Conservation (phyloP, 1,140 invertebrate genomes). For the Caenorhabditis brenneri region DNA sequence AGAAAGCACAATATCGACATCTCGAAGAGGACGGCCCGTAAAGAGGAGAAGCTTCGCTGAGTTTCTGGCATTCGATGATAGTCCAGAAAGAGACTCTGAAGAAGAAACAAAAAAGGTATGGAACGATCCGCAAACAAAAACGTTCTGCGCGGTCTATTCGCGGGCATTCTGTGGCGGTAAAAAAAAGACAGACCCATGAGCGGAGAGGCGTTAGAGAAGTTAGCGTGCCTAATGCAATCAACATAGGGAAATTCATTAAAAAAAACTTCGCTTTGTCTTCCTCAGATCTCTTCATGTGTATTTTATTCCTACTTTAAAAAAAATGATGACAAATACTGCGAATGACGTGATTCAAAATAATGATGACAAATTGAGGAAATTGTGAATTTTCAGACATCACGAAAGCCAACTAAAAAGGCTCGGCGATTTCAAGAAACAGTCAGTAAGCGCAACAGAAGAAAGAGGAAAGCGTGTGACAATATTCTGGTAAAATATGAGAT, state of each 20-base stretch:
- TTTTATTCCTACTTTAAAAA: not conserved
- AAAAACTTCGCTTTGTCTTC: too few species aligned
- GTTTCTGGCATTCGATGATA: not conserved
- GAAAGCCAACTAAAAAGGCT: not conserved
- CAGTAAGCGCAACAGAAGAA: not conserved
- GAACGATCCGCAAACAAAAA: not conserved
- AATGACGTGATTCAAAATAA: not conserved
- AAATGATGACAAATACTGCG: not conserved
- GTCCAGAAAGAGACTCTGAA: not conserved
- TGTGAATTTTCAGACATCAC: not conserved
- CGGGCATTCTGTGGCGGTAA: not conserved
- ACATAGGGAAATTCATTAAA: not conserved
- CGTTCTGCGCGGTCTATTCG: not conserved
- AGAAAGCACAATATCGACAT: too few species aligned
- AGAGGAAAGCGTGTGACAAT: not conserved
- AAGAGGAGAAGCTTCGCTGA: not conserved
- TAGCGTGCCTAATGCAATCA: not conserved
- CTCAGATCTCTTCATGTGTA: too few species aligned
- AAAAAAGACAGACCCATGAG: not conserved
- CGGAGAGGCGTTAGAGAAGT: not conserved
- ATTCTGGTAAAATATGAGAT: not conserved
- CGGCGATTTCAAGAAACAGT: not conserved
- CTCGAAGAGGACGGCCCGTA: not conserved
- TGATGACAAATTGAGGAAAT: not conserved
- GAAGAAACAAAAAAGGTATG: not conserved